These are phyloP conservation scores for Verasper variegatus DNA, from an alignment of 2,113 vertebrate genomes.

Conservation along the genomic window DNA sequence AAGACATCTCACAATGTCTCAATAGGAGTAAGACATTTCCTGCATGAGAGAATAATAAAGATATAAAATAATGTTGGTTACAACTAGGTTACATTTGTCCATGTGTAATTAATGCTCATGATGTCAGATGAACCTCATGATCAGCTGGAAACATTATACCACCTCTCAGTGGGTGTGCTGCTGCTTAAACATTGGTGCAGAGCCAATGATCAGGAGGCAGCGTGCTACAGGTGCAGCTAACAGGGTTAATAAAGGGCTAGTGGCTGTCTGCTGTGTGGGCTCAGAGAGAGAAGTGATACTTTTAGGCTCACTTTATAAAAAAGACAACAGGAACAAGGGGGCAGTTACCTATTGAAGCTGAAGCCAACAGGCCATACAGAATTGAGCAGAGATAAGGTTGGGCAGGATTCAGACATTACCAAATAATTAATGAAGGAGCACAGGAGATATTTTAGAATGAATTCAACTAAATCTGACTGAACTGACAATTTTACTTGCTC, in stretches of 20 bases:
- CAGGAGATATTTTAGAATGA: background rate
- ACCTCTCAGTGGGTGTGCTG: background rate
- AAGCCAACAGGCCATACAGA: conserved; percentile 6
- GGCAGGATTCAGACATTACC: conserved; percentile 29
- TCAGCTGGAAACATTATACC: conserved; percentile 4
- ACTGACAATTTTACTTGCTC: too few relatives aligned
- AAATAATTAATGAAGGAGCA: conserved; percentile 6
- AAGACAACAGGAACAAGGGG: conserved; percentile 23
- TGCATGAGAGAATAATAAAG: background rate
- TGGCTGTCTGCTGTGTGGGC: conserved; percentile 17
- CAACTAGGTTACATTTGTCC: background rate
- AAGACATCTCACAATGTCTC: conserved; percentile 1
- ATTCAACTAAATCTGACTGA: too few relatives aligned
- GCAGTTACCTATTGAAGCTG: conserved; percentile 6
- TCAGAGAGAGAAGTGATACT: conserved; percentile 26
- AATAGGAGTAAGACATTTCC: background rate
- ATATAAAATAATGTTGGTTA: background rate
- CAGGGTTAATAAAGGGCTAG: conserved; percentile 58
- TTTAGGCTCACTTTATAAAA: conserved; percentile 32
- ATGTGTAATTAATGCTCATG: conserved; percentile 33
- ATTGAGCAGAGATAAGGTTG: conserved; percentile 7
- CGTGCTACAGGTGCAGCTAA: conserved; percentile 50
- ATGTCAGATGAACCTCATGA: conserved; percentile 43
- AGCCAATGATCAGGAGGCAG: conserved; percentile 24
- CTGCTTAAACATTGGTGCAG: conserved; percentile 20